phyloP scores from a whole-genome alignment of 2,888 invertebrate species.

The Lordiphosa fenestrarum region DNA sequence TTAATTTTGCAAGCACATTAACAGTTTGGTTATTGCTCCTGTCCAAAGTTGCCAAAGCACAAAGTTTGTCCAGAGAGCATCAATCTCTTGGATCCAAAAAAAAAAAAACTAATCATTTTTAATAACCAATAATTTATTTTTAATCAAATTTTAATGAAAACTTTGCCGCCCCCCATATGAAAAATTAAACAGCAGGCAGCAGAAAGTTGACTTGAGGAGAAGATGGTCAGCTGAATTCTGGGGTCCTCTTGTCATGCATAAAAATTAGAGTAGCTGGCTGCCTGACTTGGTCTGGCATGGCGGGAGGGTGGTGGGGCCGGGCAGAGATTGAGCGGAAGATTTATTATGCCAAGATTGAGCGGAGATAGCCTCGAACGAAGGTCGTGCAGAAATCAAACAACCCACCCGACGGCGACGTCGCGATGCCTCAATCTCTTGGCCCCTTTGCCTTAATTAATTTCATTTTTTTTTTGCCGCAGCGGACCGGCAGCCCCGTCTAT shows the following conservation, averaged over 20 bases:
- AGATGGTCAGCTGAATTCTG: conserved; percentile 39
- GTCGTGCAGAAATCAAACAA: conserved; percentile 61
- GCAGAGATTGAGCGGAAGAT: conserved; percentile 51
- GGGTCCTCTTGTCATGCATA: conserved; percentile 63
- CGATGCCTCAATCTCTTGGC: conserved; percentile 42
- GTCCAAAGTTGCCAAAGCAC: conserved; percentile 25
- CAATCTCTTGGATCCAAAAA: conserved; percentile 25
- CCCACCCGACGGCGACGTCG: conserved; percentile 38
- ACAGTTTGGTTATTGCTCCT: conserved; percentile 66
- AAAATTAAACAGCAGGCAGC: conserved; percentile 47
- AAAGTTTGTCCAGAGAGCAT: conserved; percentile 21
- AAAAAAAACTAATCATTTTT: conserved; percentile 70
- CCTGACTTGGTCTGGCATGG: conserved; percentile 1
- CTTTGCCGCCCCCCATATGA: conserved; percentile 52
- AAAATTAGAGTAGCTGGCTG: conserved; percentile 55
- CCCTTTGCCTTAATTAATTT: conserved; percentile 68
- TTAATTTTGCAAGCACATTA: conserved; percentile 55
- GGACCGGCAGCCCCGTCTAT: conserved; percentile 11
- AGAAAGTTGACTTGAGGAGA: conserved; percentile 17
- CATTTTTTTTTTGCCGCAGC: conserved; percentile 38
- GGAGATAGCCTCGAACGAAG: conserved; percentile 38
- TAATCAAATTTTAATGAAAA: conserved; percentile 74
- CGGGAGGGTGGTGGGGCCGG: conserved; percentile 42
- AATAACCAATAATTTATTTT: conserved; percentile 76
- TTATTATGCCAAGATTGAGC: conserved; percentile 52